Conservation (phyloP, 2,888 invertebrate species). For the Euzetes globulus region DNA sequence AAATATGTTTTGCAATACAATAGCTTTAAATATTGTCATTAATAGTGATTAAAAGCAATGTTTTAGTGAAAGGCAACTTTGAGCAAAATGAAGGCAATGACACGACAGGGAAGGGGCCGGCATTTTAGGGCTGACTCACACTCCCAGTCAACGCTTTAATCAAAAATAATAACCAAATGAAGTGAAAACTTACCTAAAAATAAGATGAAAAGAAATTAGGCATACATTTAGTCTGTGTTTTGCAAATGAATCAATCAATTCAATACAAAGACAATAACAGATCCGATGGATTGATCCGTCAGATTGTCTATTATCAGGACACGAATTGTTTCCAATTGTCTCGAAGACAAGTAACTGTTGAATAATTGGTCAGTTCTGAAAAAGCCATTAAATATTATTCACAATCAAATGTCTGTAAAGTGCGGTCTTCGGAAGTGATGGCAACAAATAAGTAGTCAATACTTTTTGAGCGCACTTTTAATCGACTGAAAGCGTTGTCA, state of each 20-base stretch:
- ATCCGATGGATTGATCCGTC: background rate
- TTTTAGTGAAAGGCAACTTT: background rate
- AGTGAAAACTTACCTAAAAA: background rate
- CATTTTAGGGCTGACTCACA: background rate
- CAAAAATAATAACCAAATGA: background rate
- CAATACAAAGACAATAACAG: background rate
- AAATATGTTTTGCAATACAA: no score
- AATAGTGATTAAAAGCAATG: background rate
- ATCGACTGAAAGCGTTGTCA: no score
- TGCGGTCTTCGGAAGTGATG: no score
- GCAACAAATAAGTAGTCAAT: no score
- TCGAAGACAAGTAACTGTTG: background rate
- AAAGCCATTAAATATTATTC: background rate
- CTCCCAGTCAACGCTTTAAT: background rate
- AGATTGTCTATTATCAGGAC: background rate
- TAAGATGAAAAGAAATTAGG: background rate
- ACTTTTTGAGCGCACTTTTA: no score
- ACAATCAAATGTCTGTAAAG: background rate
- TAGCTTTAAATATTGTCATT: background rate
- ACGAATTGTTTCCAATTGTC: constrained; percentile 17
- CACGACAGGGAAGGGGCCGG: background rate
- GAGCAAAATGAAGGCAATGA: background rate
- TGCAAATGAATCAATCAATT: background rate
- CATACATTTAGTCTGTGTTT: background rate
- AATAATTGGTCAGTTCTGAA: background rate